Evolutionary conservation across 2,113 vertebrate genomes (phyloP).

Genomic region (Engraulis encrasicolus): DNA sequence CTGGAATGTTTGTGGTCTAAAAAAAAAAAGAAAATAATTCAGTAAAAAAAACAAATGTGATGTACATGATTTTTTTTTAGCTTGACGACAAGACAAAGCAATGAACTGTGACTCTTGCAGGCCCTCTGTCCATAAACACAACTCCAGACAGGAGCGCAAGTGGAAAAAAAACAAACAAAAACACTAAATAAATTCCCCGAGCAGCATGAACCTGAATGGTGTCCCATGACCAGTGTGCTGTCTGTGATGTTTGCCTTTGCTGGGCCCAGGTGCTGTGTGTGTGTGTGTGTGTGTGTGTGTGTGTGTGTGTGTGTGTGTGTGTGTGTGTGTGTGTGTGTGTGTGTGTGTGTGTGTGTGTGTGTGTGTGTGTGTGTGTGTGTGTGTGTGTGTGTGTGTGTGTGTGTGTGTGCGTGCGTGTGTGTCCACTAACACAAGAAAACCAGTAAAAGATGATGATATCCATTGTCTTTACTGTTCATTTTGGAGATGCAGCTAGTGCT

Average conservation of each 20-base stretch:
- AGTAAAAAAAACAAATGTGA: constrained; percentile 82
- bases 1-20: constrained; percentile 92
- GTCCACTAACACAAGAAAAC: too few relatives aligned
- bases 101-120: constrained; percentile 86
- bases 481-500: too few relatives aligned
- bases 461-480: too few relatives aligned
- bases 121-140: constrained; percentile 84
- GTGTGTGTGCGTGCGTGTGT: too few relatives aligned
- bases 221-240: constrained; percentile 76
- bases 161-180: constrained; percentile 75
- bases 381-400: too few relatives aligned
- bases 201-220: constrained; percentile 90
- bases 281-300: constrained; percentile 22
- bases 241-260: constrained; percentile 68
- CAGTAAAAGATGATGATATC: too few relatives aligned
- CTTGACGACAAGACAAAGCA: constrained; percentile 70
- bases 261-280: constrained; percentile 31
- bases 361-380: too few relatives aligned
- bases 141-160: constrained; percentile 84
- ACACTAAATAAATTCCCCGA: constrained; percentile 88
- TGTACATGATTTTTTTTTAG: constrained; percentile 91
- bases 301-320: neutral
- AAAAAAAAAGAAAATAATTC: too few relatives aligned
- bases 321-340: too few relatives aligned
- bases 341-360: too few relatives aligned